These are phyloP conservation scores for Eublepharis macularius DNA, from an alignment of 2,113 vertebrate genomes.

Conservation along the genomic window DNA sequence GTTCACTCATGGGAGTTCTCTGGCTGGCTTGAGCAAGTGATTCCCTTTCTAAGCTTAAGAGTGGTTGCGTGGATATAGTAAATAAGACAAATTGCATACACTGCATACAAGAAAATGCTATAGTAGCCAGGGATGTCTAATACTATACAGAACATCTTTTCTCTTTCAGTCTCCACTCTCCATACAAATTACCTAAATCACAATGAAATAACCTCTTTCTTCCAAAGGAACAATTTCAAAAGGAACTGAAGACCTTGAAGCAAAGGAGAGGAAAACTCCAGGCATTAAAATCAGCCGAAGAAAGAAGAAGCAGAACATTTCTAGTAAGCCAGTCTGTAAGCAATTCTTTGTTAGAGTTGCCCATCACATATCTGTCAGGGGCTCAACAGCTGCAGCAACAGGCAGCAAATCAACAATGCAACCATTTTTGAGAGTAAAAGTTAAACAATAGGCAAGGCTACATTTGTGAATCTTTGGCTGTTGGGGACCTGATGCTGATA, in stretches of 20 bases:
- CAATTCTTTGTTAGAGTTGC: background rate
- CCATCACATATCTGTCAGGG: too few species aligned
- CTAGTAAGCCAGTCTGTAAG: background rate
- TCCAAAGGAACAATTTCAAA: constrained; percentile 9
- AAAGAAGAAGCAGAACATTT: background rate
- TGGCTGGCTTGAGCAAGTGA: background rate
- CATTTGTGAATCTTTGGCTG: background rate
- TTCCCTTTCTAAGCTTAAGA: background rate
- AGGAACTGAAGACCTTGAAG: background rate
- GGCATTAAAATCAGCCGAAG: background rate
- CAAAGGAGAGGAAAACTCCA: background rate
- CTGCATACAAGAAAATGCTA: background rate
- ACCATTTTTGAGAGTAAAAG: background rate
- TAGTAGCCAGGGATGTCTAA: background rate
- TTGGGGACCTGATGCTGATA: too few species aligned
- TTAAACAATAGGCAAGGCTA: background rate
- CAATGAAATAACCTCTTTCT: background rate
- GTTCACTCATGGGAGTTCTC: background rate
- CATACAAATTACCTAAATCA: background rate
- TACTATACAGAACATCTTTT: background rate
- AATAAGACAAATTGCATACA: background rate
- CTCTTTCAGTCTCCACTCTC: background rate
- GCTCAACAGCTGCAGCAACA: background rate
- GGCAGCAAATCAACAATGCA: background rate
- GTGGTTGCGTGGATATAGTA: background rate